Evolutionary conservation across 2,797 vertebrate species (phyloP).

Genomic region (Parotocinclus haroldoi): DNA sequence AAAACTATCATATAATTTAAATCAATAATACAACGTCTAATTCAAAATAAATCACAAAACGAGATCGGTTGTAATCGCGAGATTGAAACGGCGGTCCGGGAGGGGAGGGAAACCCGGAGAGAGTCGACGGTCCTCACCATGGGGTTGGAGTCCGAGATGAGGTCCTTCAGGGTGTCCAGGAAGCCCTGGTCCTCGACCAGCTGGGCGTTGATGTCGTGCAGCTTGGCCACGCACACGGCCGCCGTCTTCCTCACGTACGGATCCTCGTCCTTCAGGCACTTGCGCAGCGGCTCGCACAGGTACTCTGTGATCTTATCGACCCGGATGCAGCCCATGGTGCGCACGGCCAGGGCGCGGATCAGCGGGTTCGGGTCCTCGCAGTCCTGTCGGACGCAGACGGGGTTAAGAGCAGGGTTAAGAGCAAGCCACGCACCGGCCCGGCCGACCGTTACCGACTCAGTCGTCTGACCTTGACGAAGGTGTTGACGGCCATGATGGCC

Average conservation of each 20-base stretch:
- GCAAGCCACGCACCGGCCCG: no score
- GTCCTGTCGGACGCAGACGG: slow-evolving; percentile 68
- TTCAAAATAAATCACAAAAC: no score
- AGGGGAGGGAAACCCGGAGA: background rate
- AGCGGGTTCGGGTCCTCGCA: slow-evolving; percentile 96
- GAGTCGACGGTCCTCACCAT: slow-evolving; percentile 71
- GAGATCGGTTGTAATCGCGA: no score
- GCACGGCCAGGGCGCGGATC: slow-evolving; percentile 91
- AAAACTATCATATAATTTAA: no score
- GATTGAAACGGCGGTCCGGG: background rate
- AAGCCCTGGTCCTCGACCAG: slow-evolving; percentile 96
- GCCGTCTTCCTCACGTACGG: slow-evolving; percentile 95
- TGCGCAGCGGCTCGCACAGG: slow-evolving; percentile 91
- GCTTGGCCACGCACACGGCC: slow-evolving; percentile 93
- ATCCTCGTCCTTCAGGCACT: slow-evolving; percentile 96
- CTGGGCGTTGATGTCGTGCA: slow-evolving; percentile 95
- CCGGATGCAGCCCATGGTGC: slow-evolving; percentile 96
- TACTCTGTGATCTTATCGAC: slow-evolving; percentile 98
- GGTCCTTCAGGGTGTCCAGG: slow-evolving; percentile 93
- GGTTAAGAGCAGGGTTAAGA: no score
- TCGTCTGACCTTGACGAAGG: slow-evolving; percentile 88
- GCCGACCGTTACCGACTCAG: no score
- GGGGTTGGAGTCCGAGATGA: slow-evolving; percentile 96
- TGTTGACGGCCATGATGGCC: slow-evolving; percentile 99
- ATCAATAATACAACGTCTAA: no score